Base-by-base conservation (phyloP, 1,140 invertebrate genomes). In the Nymphalis io region DNA sequence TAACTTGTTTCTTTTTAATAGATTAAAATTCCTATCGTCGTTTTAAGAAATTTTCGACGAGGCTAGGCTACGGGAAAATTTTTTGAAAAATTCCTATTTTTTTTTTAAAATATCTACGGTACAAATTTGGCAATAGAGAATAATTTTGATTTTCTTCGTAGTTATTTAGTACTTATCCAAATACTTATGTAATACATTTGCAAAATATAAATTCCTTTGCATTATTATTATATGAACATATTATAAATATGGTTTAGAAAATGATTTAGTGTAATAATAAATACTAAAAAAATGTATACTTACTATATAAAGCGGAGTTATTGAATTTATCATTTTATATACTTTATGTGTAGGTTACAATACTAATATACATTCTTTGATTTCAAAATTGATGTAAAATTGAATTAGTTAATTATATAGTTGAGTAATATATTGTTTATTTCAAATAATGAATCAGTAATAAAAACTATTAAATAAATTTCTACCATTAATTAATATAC, bases 81-180 rank as follows among this genome's bases (percentile, higher is more conserved):
- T 83, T 83, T 80, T 74, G 78, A 87, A 89, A 88, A 82, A 72
- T 76, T 76, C 67, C 79, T 81, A 80, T 76, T 80, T 48, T 38
- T 55, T 48, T 42, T 42, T 63, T 51, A 78, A 75, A 69, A 82
- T 74, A 79, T 70, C 85, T 89, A 89, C 80, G 63, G 81, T 84
- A 83, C 80, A 80, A 88, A 87, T 86, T 89, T 88, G 84, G 82
- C 80, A 84, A 82, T 84, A 87, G 77, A 80, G 78, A 80, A 82
- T 82, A 79, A 33, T 73, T 80, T 84, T 84, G 84, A 82, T 84
- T 82, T 74, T 75, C 73, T 81, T 79, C 75, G 59, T 80, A 81
- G 78, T 75, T 74, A 71, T 66, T 82, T 73, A 72, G 67, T 77
- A 72, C 59, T 61, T 58, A 60, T 39, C 42, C 40, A 68, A 68